phyloP scores from a whole-genome alignment of 2,113 vertebrate genomes.

The Mormoops blainvillei region DNA sequence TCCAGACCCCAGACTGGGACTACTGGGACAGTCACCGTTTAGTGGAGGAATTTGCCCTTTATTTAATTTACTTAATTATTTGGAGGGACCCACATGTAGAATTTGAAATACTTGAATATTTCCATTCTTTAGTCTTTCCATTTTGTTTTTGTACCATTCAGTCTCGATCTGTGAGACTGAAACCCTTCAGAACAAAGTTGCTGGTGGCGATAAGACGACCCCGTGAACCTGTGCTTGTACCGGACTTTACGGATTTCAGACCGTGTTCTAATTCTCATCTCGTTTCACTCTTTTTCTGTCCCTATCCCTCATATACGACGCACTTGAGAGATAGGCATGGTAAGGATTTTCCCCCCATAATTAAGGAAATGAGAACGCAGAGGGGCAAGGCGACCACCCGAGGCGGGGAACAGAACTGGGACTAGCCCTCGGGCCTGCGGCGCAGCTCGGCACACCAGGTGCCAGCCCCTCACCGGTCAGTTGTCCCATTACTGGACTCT shows the following conservation, averaged over 20 bases:
- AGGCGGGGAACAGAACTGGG: not conserved
- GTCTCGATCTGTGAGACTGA: not conserved
- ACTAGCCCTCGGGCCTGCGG: not conserved
- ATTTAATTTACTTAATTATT: not conserved
- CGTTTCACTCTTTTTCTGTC: not conserved
- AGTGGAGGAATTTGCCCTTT: not conserved
- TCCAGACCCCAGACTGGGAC: not conserved
- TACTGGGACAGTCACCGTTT: not conserved
- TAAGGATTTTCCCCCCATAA: not conserved
- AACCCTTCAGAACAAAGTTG: not conserved
- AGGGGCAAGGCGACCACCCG: not conserved
- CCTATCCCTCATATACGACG: not conserved
- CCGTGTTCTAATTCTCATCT: not conserved
- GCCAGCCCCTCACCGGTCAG: not conserved
- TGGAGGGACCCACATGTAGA: not conserved
- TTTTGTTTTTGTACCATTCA: not conserved
- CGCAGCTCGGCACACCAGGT: not conserved
- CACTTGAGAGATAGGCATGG: not conserved
- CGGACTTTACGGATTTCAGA: not conserved
- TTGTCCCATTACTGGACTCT: not conserved
- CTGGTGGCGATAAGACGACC: not conserved
- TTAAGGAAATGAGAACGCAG: not conserved
- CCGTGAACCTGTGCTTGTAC: not conserved
- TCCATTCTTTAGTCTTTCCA: not conserved
- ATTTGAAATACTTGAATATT: not conserved